These are phyloP conservation scores for Thumatha senex DNA, from an alignment of 2,888 invertebrate genomes.

Conservation along the genomic window DNA sequence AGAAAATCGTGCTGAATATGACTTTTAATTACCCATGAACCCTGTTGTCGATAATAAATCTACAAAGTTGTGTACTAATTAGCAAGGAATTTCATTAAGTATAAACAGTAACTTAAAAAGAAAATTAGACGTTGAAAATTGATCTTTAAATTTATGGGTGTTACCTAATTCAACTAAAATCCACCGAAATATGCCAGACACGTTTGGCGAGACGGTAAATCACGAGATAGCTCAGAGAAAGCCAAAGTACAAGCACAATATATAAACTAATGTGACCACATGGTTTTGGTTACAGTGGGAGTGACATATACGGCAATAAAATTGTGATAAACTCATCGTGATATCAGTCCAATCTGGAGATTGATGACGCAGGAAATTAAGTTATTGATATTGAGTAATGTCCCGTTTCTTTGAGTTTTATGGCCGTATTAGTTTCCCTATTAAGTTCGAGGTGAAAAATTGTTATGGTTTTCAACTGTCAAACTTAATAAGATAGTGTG, in stretches of 20 bases:
- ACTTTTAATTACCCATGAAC: too few species aligned
- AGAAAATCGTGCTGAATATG: too few species aligned
- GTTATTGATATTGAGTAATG: conserved; percentile 47
- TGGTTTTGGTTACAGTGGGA: conserved; percentile 40
- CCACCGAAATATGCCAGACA: conserved; percentile 44
- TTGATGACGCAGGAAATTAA: conserved; percentile 42
- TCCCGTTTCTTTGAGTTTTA: conserved; percentile 34
- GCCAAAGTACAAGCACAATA: conserved; percentile 50
- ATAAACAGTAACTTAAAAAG: conserved; percentile 6
- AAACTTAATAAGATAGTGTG: conserved; percentile 20
- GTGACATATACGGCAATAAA: conserved; percentile 44
- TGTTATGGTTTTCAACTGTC: conserved; percentile 37
- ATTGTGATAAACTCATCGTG: conserved; percentile 40
- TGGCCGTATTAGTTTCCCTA: conserved; percentile 39
- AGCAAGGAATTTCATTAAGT: too few species aligned
- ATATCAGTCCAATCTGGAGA: conserved; percentile 43
- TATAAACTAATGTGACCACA: conserved; percentile 46
- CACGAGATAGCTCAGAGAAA: conserved; percentile 62
- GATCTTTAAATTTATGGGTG: conserved; percentile 33
- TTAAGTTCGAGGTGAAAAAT: conserved; percentile 38
- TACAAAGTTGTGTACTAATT: too few species aligned
- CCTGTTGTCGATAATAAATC: too few species aligned
- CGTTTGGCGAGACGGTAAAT: conserved; percentile 66
- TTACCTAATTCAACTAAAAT: conserved; percentile 40
- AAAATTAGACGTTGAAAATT: conserved; percentile 34